Conservation (phyloP, 2,113 vertebrate genomes). For the Saguinus imperator region DNA sequence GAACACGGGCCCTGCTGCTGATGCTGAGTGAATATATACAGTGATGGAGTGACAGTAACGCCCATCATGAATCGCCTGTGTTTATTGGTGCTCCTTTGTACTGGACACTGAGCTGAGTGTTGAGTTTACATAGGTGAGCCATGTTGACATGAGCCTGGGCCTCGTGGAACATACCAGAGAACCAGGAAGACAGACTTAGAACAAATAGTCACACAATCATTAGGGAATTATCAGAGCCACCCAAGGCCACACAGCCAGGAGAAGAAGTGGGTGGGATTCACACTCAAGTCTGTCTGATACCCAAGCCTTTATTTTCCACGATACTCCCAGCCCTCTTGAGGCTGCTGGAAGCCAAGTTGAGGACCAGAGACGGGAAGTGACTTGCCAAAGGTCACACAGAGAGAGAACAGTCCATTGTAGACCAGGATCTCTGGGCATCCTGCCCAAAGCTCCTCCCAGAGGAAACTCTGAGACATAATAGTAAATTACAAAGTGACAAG, state of each 20-base stretch:
- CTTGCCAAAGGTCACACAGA: background rate
- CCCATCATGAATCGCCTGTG: background rate
- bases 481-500: background rate
- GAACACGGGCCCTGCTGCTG: background rate
- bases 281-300: background rate
- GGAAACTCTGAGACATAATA: background rate
- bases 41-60: too few relatives aligned
- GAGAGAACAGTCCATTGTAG: background rate
- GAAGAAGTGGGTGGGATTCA: background rate
- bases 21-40: rapidly evolving
- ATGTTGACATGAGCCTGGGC: background rate
- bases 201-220: background rate
- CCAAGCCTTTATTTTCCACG: slow-evolving; percentile 34
- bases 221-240: background rate
- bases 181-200: background rate
- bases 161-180: rapidly evolving
- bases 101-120: background rate
- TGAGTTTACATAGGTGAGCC: background rate
- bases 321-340: background rate
- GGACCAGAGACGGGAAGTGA: background rate
- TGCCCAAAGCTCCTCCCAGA: background rate
- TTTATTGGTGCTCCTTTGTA: background rate
- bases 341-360: background rate
- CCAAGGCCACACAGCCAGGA: background rate
- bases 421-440: background rate